Conservation (phyloP, 2,797 vertebrate species). For the Centropyge bicolor region DNA sequence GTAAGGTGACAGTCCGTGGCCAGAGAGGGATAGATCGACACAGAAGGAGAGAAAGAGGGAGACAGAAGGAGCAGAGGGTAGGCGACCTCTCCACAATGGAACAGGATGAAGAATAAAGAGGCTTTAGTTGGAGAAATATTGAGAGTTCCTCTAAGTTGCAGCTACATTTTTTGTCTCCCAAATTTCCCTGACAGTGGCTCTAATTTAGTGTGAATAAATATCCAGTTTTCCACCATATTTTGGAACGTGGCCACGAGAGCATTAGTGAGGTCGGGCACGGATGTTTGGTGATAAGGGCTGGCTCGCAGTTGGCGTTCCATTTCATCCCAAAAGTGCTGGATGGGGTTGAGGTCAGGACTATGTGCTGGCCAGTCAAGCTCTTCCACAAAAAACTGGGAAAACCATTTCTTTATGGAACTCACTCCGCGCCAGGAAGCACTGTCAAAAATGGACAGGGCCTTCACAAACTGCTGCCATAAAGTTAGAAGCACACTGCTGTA, state of each 20-base stretch:
- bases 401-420: neutral
- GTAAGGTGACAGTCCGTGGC: conserved; percentile 74
- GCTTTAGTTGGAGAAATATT: conserved; percentile 26
- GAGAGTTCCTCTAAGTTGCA: neutral
- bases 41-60: conserved; percentile 44
- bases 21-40: conserved; percentile 56
- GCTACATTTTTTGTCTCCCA: conserved; percentile 3
- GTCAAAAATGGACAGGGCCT: neutral
- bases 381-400: neutral
- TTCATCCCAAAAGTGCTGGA: neutral
- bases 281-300: neutral
- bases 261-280: neutral
- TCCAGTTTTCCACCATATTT: neutral
- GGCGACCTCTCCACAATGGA: conserved; percentile 44
- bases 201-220: neutral
- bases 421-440: neutral
- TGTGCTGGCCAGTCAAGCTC: neutral
- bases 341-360: neutral
- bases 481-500: neutral
- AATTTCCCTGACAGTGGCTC: neutral
- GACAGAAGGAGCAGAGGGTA: conserved; percentile 49
- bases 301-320: neutral
- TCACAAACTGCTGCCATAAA: neutral
- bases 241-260: neutral
- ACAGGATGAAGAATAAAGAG: conserved; percentile 41